Conservation (phyloP, 2,888 invertebrate species). For the Zootermopsis nevadensis region DNA sequence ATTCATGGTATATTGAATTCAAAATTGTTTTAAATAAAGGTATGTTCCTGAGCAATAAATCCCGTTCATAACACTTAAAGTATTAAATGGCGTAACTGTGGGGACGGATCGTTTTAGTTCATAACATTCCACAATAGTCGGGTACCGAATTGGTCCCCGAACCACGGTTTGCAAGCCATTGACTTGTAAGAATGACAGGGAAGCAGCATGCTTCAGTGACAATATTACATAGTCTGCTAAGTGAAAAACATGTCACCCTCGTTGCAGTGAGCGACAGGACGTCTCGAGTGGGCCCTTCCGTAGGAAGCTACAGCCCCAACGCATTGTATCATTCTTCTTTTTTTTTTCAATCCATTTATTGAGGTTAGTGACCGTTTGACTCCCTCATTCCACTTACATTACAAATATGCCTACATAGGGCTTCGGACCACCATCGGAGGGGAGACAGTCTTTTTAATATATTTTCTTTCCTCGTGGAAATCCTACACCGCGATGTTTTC, state of each 20-base stretch:
- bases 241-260: constrained; percentile 26
- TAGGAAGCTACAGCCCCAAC: background rate
- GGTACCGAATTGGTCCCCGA: background rate
- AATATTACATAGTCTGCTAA: background rate
- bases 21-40: too few relatives aligned
- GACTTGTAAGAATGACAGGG: background rate
- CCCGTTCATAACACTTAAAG: too few relatives aligned
- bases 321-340: background rate
- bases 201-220: constrained; percentile 3
- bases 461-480: constrained; percentile 19
- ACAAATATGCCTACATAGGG: constrained; percentile 16
- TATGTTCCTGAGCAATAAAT: too few relatives aligned
- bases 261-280: constrained; percentile 10
- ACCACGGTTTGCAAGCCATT: background rate
- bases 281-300: constrained; percentile 15
- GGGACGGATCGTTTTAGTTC: too few relatives aligned
- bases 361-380: constrained; percentile 28
- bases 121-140: too few relatives aligned
- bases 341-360: constrained; percentile 29
- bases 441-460: background rate
- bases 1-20: too few relatives aligned
- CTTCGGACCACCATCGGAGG: background rate
- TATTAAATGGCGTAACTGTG: too few relatives aligned
- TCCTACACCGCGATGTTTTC: background rate
- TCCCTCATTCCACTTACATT: background rate